These are phyloP conservation scores for Hemiprocne comata DNA, from an alignment of 2,113 vertebrate genomes.

Conservation along the genomic window DNA sequence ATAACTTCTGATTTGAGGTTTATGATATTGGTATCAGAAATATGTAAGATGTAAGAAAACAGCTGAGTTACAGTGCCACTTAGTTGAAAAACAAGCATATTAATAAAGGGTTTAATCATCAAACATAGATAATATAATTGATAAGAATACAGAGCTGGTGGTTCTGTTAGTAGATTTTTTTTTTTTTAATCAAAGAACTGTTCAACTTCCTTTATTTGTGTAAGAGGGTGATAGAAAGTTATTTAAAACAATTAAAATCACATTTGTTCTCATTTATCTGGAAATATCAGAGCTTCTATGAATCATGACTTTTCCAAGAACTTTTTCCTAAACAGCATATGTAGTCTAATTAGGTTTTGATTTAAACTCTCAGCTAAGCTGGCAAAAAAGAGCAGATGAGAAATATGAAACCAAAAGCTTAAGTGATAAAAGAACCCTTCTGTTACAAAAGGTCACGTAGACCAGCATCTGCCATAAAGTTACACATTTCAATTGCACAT, in stretches of 20 bases:
- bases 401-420: slow-evolving; percentile 31
- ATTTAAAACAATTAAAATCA: slow-evolving; percentile 45
- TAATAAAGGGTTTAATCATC: background rate
- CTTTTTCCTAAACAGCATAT: slow-evolving; percentile 51
- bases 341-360: slow-evolving; percentile 58
- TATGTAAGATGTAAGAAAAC: background rate
- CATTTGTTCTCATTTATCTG: slow-evolving; percentile 19
- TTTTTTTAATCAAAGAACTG: background rate
- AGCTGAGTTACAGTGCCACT: background rate
- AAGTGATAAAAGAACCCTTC: slow-evolving; percentile 32
- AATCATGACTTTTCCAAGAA: slow-evolving; percentile 45
- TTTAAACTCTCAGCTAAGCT: slow-evolving; percentile 33
- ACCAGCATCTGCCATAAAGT: slow-evolving; percentile 34
- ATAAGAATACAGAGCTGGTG: background rate
- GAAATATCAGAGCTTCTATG: slow-evolving; percentile 48
- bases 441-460: slow-evolving; percentile 46
- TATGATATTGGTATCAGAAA: background rate
- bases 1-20: background rate
- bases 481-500: background rate
- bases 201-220: slow-evolving; percentile 6
- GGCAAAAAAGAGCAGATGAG: slow-evolving; percentile 47
- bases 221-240: background rate
- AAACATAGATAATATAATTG: background rate
- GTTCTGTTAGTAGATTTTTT: background rate
- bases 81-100: background rate